Base-by-base conservation (phyloP, 2,113 vertebrate genomes). In the Piaya cayana region DNA sequence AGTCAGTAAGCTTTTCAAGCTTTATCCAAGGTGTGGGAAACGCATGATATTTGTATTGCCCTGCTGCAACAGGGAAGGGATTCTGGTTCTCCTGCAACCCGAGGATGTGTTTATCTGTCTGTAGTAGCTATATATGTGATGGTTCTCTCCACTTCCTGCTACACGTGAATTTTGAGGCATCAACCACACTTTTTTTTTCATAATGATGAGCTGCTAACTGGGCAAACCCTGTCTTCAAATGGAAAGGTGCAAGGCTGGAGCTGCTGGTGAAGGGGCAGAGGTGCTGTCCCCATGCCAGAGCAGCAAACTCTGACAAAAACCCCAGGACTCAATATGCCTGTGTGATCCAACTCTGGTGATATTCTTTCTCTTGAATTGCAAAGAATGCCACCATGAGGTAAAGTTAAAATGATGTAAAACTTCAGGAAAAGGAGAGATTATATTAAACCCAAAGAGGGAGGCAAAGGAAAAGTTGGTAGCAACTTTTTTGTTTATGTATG, bases 111-210 rank as follows among this genome's bases (percentile, higher is more conserved):
- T 50, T n/a, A 6, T 56, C 37, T 71, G 12, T 21, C 58, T 37
- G 0, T 3, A 10, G 15, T 15, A 14, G 1, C 25, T 34, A 1
- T 11, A 27, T 29, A 1, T 8, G 3, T 1, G 13, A 32, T 11
- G 19, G 4, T 30, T n/a, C 49, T 58, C 30, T 55, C 16, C 5
- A 4, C 18, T 17, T 10, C 4, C 8, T 6, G 1, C 5, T 1
- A 2, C 9, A 3, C 11, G 22, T 15, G 16, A 23, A 32, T 64
- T 49, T 21, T 27, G 8, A 32, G 36, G 36, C 15, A 2, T 70
- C 70, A 53, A 1, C 11, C 50, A 43, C 1, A 2, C 8, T 11
- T 60, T 27, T 30, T n/a, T 39, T 32, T 42, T 39, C 32, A 1
- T 13, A n/a, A 17, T 32, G 22, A 16, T 39, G 71, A 68, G 49